Conservation (phyloP, 2,113 vertebrate species). For the Deroptyus accipitrinus region DNA sequence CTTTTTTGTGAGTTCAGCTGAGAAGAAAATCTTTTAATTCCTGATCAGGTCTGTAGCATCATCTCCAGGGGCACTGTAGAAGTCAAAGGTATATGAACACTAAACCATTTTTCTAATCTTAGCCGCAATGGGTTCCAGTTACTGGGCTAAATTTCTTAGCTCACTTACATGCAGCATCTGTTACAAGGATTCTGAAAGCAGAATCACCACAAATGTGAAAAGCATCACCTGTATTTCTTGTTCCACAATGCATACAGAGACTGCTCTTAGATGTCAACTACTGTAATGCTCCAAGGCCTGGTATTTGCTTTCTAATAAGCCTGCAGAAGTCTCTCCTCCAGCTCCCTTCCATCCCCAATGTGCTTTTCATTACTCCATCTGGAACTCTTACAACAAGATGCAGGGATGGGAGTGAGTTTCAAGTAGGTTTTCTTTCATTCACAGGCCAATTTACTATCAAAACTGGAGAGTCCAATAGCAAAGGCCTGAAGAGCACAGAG, state of each 20-base stretch:
- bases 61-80: background rate
- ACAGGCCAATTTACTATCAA: conserved; percentile 95
- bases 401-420: background rate
- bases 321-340: background rate
- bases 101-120: background rate
- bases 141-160: background rate
- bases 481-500: conserved; percentile 97
- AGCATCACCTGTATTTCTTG: background rate
- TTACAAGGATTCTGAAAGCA: background rate
- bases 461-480: conserved; percentile 94
- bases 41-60: background rate
- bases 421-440: conserved; percentile 74
- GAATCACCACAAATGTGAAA: background rate
- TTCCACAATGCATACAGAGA: background rate
- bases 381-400: background rate
- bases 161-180: background rate
- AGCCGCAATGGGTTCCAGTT: background rate
- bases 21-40: background rate
- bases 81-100: background rate
- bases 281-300: background rate
- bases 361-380: background rate
- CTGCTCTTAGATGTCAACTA: background rate
- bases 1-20: background rate
- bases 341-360: background rate
- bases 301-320: background rate